phyloP scores from a whole-genome alignment of 2,113 vertebrate species.

The Thamnophis sirtalis region DNA sequence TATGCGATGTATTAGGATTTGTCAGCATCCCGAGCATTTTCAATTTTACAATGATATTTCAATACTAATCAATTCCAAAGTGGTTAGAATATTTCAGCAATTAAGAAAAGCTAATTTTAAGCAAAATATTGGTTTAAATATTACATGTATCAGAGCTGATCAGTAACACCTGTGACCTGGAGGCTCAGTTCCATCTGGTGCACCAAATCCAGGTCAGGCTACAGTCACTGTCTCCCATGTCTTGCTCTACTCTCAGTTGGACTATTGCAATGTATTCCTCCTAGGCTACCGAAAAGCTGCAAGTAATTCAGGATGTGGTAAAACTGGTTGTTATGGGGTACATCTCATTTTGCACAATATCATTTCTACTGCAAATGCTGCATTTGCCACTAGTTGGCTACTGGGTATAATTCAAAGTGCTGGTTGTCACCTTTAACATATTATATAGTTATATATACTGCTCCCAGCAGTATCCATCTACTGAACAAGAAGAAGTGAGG shows the following conservation, averaged over 20 bases:
- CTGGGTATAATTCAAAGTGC: neutral
- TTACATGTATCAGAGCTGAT: neutral
- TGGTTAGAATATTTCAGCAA: neutral
- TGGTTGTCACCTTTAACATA: neutral
- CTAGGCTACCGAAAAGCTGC: neutral
- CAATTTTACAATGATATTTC: neutral
- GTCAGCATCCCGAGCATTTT: neutral
- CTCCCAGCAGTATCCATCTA: neutral
- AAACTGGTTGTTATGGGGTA: neutral
- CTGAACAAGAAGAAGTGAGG: neutral
- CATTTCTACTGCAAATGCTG: neutral
- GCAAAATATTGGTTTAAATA: neutral
- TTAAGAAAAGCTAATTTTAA: neutral
- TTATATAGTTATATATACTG: neutral
- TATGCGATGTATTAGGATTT: neutral
- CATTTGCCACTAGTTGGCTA: neutral
- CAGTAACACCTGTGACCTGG: neutral
- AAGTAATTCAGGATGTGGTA: neutral
- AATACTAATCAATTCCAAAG: neutral
- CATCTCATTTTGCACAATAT: neutral
- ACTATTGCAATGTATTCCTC: neutral
- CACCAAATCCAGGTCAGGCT: neutral
- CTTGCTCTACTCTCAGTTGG: neutral
- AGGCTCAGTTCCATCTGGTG: neutral
- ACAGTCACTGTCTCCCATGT: neutral